These are phyloP conservation scores for Graphium colonna DNA, from an alignment of 2,888 invertebrate genomes.

Conservation along the genomic window DNA sequence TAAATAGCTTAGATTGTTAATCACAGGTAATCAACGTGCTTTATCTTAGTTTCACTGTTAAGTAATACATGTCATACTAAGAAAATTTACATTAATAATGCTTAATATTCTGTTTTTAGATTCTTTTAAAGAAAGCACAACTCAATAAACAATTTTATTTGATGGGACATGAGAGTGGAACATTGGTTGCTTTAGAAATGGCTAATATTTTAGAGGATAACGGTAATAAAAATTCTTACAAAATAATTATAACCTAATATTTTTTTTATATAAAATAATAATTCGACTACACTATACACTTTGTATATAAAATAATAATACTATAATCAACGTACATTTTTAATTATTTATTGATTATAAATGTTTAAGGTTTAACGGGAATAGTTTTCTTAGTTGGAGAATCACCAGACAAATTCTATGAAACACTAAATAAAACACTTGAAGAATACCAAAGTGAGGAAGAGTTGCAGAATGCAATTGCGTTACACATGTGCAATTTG, in stretches of 20 bases:
- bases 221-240: constrained; percentile 35
- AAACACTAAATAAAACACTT: constrained; percentile 32
- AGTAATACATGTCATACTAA: not conserved
- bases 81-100: not conserved
- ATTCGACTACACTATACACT: no score
- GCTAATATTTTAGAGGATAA: constrained; percentile 48
- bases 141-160: constrained; percentile 42
- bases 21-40: not conserved
- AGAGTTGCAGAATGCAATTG: constrained; percentile 34
- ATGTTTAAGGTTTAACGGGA: constrained; percentile 42
- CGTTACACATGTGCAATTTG: constrained; percentile 34
- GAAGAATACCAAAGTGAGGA: constrained; percentile 29
- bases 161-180: constrained; percentile 52
- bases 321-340: not conserved
- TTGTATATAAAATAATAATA: no score
- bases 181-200: constrained; percentile 45
- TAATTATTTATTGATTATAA: not conserved
- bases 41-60: not conserved
- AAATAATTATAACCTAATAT: no score
- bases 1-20: not conserved
- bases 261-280: no score
- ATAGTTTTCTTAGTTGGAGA: constrained; percentile 52
- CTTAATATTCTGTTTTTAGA: constrained; percentile 31
- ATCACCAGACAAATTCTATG: constrained; percentile 40
- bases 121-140: constrained; percentile 36